Evolutionary conservation across 2,113 vertebrate genomes (phyloP), one percentile per base, ranked within the genome.

Genomic region (Corythornis madagascariensis): DNA sequence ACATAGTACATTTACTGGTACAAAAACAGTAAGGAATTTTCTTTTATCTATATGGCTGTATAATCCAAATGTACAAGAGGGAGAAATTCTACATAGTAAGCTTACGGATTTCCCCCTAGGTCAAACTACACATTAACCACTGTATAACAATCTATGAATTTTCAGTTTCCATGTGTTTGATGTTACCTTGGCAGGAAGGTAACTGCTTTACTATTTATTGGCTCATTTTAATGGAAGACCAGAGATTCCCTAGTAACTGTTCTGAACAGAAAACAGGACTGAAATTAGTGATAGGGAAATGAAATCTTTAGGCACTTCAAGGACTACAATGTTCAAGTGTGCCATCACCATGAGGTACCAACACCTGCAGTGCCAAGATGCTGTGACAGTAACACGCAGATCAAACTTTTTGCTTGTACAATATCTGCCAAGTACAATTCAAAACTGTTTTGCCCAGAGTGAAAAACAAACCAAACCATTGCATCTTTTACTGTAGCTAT

Each of bases 241-340:
- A 97, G 74, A 80, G 80, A 96, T 96, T 96, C 94, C 59, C 92
- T 89, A 96, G 90, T 73, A 95, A 95, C 85, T 78, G 93, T 93
- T 95, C 92, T 83, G 70, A 96, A 94, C 65, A 91, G 92, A 93
- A 95, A 97, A 83, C 69, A 89, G 80, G 76, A 95, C 96, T 95
- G 95, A 91, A 95, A 94, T 94, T 74, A 89, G 86, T 11, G 74
- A 79, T 31, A 89, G 91, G 95, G 94, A 91, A 96, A 95, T 86
- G 50, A 91, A 94, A 97, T 92, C 80, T 95, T 96, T 55, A 98
- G 97, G 97, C 97, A 98, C 97, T 98, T 97, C 90, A 91, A 97
- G 95, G 96, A 96, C 83, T 94, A 89, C 80, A 93, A 75, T 81
- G 97, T 96, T 94, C 83, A 96, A 96, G 95, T 72, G 97, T 98